Evolutionary conservation across 1,140 invertebrate species (phyloP).

Genomic region (Leptonema lineaticorne): DNA sequence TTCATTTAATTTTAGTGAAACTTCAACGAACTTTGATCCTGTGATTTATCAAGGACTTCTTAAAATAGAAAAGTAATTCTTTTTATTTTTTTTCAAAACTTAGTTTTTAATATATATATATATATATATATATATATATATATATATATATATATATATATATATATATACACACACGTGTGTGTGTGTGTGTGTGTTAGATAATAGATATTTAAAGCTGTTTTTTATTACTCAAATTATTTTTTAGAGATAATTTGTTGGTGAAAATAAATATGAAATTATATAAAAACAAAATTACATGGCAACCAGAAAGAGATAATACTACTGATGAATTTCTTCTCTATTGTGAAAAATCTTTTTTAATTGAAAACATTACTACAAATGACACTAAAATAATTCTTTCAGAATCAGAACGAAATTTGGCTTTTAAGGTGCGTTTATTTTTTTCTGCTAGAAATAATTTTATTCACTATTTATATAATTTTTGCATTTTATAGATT

Average conservation of each 20-base stretch:
- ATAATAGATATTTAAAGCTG: too few species aligned
- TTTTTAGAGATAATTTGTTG: slow-evolving; percentile 35
- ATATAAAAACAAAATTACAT: slow-evolving; percentile 9
- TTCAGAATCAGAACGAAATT: slow-evolving; percentile 18
- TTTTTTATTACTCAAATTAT: too few species aligned
- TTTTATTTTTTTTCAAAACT: too few species aligned
- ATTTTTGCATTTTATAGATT: background rate
- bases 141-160: too few species aligned
- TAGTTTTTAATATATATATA: too few species aligned
- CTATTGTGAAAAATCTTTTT: background rate
- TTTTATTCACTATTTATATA: background rate
- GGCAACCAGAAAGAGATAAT: slow-evolving; percentile 20
- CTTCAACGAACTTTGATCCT: too few species aligned
- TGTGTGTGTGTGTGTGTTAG: too few species aligned
- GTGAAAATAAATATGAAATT: slow-evolving; percentile 40
- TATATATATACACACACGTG: too few species aligned
- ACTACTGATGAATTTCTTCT: slow-evolving; percentile 4
- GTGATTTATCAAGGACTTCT: too few species aligned
- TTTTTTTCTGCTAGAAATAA: background rate
- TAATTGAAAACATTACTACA: background rate
- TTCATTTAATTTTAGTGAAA: too few species aligned
- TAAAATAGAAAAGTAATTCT: too few species aligned
- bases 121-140: too few species aligned
- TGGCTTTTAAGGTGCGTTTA: slow-evolving; percentile 16
- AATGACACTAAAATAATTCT: slow-evolving; percentile 13